Evolutionary conservation across 1,140 invertebrate genomes (phyloP).

Genomic region (Heterodera schachtii): DNA sequence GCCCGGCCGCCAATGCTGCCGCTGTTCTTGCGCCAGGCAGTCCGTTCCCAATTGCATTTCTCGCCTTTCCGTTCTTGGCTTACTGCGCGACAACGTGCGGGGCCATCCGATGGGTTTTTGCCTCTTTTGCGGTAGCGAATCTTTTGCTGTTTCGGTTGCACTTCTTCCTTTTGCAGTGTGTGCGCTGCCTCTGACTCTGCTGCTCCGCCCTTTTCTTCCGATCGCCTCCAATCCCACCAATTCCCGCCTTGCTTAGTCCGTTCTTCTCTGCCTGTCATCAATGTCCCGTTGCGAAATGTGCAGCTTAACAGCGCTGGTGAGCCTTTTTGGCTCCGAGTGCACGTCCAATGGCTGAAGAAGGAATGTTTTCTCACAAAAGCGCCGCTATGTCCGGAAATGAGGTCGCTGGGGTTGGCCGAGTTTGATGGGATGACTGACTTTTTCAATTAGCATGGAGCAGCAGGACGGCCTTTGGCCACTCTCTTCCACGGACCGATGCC

Average conservation of each 20-base stretch:
- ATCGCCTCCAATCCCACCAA: not conserved
- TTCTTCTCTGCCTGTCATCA: not conserved
- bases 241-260: slow-evolving; percentile 22
- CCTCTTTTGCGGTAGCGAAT: slow-evolving; percentile 12
- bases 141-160: not conserved
- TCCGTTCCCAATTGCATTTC: slow-evolving; percentile 44
- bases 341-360: slow-evolving; percentile 33
- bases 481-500: too few species aligned
- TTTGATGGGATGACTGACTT: not conserved
- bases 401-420: not conserved
- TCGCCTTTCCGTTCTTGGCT: slow-evolving; percentile 40
- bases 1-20: slow-evolving; percentile 32
- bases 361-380: slow-evolving; percentile 28
- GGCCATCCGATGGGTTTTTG: slow-evolving; percentile 4
- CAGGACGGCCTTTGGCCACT: too few species aligned
- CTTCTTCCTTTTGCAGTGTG: slow-evolving; percentile 9
- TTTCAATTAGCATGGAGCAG: too few species aligned
- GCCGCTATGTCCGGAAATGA: slow-evolving; percentile 18
- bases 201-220: not conserved
- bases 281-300: slow-evolving; percentile 11
- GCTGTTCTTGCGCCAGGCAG: slow-evolving; percentile 32
- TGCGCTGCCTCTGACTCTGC: not conserved
- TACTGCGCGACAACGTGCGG: slow-evolving; percentile 6
- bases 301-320: not conserved
- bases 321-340: slow-evolving; percentile 22